Percentiles rank a stretch among this genome's conserved stretches.
Conservation (phyloP, 2,113 vertebrate genomes). For the Epinephelus moara region DNA sequence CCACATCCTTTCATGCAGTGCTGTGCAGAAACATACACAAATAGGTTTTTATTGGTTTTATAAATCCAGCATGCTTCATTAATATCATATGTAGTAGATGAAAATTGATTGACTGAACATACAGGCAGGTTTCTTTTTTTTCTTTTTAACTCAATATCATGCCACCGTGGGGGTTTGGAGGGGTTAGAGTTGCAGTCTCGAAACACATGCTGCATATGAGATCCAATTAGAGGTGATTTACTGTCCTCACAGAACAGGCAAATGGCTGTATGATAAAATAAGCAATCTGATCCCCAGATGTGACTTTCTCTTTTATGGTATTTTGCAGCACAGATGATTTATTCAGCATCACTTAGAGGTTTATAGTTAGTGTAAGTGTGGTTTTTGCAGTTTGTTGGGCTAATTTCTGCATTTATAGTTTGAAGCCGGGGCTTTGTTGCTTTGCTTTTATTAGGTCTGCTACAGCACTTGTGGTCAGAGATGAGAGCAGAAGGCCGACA, state of each 20-base stretch:
- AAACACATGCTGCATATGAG: constrained; percentile 51
- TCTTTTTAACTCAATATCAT: constrained; percentile 13
- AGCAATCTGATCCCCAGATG: constrained; percentile 56
- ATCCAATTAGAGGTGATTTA: constrained; percentile 67
- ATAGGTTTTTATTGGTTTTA: not conserved
- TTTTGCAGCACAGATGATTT: constrained; percentile 24
- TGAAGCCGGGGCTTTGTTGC: constrained; percentile 20
- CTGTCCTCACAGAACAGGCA: constrained; percentile 45
- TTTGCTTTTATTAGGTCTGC: constrained; percentile 23
- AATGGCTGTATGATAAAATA: constrained; percentile 61
- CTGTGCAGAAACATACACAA: not conserved
- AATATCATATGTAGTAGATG: not conserved
- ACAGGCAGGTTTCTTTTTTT: not conserved
- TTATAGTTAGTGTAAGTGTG: constrained; percentile 23
- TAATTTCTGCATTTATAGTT: constrained; percentile 48
- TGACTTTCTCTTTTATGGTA: constrained; percentile 36
- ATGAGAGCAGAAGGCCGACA: constrained; percentile 20
- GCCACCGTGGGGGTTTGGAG: constrained; percentile 12
- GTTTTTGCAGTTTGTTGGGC: constrained; percentile 34
- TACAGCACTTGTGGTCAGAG: constrained; percentile 5
- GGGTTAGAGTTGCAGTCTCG: constrained; percentile 48
- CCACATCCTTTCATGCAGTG: constrained; percentile 3
- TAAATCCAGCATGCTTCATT: constrained; percentile 1
- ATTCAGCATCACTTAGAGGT: constrained; percentile 26
- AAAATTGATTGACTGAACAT: constrained; percentile 12